Evolutionary conservation across 2,113 vertebrate species (phyloP).

Genomic region (Callaeas wilsoni): DNA sequence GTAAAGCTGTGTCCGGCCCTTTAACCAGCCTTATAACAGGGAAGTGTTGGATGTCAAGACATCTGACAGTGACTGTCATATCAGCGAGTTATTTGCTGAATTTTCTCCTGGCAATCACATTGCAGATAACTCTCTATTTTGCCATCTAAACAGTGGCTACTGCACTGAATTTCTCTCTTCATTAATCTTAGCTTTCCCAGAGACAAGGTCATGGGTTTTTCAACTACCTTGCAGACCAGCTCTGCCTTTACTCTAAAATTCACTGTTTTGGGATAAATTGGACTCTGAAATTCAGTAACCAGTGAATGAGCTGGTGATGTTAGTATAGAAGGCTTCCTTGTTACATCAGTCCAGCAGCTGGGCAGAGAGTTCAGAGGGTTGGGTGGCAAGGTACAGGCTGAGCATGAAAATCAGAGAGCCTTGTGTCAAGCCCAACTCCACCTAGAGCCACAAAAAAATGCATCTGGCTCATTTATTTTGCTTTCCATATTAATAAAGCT

Average conservation of each 20-base stretch:
- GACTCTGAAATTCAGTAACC: not conserved
- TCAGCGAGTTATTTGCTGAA: not conserved
- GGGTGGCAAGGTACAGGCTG: not conserved
- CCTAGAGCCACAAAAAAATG: not conserved
- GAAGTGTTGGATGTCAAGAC: not conserved
- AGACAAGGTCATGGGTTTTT: not conserved
- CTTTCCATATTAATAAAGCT: conserved; percentile 17
- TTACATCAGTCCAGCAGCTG: not conserved
- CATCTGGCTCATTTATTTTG: not conserved
- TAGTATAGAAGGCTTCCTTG: not conserved
- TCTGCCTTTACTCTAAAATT: not conserved
- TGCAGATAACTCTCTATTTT: not conserved
- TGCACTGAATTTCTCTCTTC: not conserved
- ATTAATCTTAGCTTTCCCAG: not conserved
- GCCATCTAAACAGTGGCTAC: not conserved
- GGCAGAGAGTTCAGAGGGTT: not conserved
- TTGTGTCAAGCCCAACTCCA: not conserved
- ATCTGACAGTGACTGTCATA: not conserved
- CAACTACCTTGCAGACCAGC: not conserved
- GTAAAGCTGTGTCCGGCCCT: not conserved
- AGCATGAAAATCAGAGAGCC: not conserved
- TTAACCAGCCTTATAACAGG: not conserved
- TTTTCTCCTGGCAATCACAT: not conserved
- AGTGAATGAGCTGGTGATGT: not conserved
- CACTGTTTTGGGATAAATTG: not conserved